Conservation (phyloP, 1,140 invertebrate genomes). For the Panagrolaimus sp. region DNA sequence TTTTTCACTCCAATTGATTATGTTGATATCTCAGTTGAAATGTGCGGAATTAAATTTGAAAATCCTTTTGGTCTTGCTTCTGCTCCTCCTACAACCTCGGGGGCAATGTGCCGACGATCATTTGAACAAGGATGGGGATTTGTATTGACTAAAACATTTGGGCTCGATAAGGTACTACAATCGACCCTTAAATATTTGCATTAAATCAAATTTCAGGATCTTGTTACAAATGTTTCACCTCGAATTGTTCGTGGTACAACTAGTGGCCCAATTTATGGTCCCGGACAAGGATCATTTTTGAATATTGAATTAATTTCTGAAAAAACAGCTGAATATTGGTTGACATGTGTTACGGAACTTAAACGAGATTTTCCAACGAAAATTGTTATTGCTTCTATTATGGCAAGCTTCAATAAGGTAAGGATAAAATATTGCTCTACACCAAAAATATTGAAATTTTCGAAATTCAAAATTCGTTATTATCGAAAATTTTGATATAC, state of each 20-base stretch:
- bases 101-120: constrained; percentile 78
- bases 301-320: constrained; percentile 98
- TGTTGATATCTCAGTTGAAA: constrained; percentile 78
- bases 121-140: constrained; percentile 95
- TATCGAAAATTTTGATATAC: no score
- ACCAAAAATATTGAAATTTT: no score
- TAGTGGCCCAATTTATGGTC: constrained; percentile 81
- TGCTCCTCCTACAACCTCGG: constrained; percentile 85
- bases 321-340: constrained; percentile 88
- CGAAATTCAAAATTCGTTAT: no score
- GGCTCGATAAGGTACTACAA: constrained; percentile 74
- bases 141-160: constrained; percentile 90
- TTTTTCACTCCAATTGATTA: constrained; percentile 87
- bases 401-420: constrained; percentile 75
- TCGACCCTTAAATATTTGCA: constrained; percentile 15
- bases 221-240: constrained; percentile 92
- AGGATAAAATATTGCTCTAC: background rate
- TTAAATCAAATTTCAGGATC: constrained; percentile 64
- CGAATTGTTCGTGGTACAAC: constrained; percentile 87
- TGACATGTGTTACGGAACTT: constrained; percentile 76
- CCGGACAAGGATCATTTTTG: constrained; percentile 74
- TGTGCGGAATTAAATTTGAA: constrained; percentile 85
- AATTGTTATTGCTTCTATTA: constrained; percentile 91
- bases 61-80: constrained; percentile 96
- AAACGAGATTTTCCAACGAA: constrained; percentile 83